phyloP scores from a whole-genome alignment of 2,113 vertebrate genomes.

The Nyctereutes procyonoides region DNA sequence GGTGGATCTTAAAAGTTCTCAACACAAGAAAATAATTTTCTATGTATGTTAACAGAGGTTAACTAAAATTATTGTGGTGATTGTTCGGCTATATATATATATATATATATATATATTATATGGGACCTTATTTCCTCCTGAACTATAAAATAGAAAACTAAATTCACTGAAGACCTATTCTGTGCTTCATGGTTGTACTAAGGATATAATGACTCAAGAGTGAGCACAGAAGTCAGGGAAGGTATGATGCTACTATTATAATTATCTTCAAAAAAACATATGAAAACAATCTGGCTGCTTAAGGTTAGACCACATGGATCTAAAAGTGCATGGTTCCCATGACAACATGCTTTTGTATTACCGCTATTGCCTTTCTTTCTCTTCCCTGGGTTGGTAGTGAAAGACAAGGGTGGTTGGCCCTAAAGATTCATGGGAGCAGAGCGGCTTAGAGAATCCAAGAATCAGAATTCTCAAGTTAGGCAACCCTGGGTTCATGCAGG shows the following conservation, averaged over 20 bases:
- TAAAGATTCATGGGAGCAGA: neutral
- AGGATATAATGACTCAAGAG: neutral
- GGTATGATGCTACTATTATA: neutral
- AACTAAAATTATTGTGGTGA: neutral
- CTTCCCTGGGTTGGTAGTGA: neutral
- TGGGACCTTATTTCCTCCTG: neutral
- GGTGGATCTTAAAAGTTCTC: neutral
- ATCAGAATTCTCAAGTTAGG: neutral
- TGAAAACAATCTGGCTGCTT: neutral
- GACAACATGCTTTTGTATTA: neutral
- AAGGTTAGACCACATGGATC: neutral
- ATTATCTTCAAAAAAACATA: neutral
- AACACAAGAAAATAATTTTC: neutral
- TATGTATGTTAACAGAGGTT: neutral
- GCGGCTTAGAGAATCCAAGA: neutral
- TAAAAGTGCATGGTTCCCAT: neutral
- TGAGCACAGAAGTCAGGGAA: neutral
- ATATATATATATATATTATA: neutral
- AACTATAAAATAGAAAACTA: neutral
- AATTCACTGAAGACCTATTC: constrained; percentile 1
- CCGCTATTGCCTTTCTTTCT: neutral
- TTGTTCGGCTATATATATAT: neutral
- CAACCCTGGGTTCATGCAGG: neutral
- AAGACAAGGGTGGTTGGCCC: neutral
- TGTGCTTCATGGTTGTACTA: neutral